phyloP scores from a whole-genome alignment of 2,113 vertebrate species.

The Mus musculus region DNA sequence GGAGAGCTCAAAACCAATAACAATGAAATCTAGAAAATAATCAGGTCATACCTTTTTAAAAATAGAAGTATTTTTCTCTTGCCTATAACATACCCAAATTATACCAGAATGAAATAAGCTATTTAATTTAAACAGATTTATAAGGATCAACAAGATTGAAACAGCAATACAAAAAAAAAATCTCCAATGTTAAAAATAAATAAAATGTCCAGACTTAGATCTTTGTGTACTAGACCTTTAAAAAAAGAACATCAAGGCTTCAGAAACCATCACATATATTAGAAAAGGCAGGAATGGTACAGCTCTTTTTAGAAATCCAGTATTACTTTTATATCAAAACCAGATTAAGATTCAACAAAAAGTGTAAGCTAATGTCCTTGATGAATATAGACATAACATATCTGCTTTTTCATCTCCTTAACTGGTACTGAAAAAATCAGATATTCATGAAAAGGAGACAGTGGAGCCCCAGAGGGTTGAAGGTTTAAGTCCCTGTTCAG shows the following conservation, averaged over 20 bases:
- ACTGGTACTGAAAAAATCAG: constrained; percentile 17
- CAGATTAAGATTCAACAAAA: not conserved
- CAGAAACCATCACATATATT: not conserved
- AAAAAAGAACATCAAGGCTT: not conserved
- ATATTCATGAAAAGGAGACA: not conserved
- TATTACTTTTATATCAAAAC: not conserved
- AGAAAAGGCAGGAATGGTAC: not conserved
- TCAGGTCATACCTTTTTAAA: not conserved
- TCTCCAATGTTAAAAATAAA: not conserved
- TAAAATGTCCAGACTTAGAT: not conserved
- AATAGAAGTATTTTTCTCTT: not conserved
- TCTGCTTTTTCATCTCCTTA: constrained; percentile 46
- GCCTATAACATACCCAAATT: not conserved
- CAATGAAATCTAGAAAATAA: not conserved
- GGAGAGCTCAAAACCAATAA: not conserved
- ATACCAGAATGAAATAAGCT: too few relatives aligned
- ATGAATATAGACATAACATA: not conserved
- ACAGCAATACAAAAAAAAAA: not conserved
- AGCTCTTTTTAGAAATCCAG: not conserved
- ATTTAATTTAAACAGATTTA: not conserved
- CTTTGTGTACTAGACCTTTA: not conserved
- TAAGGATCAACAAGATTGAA: not conserved
- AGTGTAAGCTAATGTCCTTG: not conserved
- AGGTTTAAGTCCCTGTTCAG: too few relatives aligned
- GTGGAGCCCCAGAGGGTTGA: too few relatives aligned